Evolutionary conservation across 2,888 invertebrate species (phyloP).

Genomic region (Tanypteryx hageni): DNA sequence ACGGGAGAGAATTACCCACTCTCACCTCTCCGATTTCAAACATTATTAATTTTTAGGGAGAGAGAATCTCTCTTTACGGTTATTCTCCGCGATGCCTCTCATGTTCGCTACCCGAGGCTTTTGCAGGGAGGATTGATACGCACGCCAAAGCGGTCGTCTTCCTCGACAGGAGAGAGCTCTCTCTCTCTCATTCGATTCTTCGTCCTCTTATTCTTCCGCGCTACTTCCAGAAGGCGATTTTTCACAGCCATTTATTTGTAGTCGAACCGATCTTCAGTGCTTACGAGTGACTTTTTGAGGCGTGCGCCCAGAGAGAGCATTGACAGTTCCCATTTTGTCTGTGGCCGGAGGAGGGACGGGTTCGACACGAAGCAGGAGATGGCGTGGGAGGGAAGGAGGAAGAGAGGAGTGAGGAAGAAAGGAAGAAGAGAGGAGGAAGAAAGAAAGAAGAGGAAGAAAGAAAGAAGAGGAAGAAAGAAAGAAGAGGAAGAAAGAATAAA

Average conservation of each 20-base stretch:
- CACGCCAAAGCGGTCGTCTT: neutral
- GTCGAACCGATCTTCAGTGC: neutral
- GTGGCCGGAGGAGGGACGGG: neutral
- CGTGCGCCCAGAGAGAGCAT: conserved; percentile 5
- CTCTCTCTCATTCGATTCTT: neutral
- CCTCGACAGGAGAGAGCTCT: too few relatives aligned
- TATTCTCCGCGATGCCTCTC: neutral
- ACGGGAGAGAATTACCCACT: too few relatives aligned
- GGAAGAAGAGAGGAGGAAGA: too few relatives aligned
- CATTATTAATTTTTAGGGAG: neutral
- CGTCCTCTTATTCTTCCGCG: neutral
- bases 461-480: too few relatives aligned
- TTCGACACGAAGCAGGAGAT: neutral
- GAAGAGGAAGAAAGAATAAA: neutral
- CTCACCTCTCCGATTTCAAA: neutral
- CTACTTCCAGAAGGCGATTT: neutral
- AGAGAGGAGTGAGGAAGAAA: too few relatives aligned
- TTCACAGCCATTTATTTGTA: neutral
- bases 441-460: neutral
- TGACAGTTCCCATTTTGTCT: conserved; percentile 24
- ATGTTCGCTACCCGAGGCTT: conserved; percentile 7
- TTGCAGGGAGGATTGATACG: neutral
- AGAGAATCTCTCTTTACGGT: neutral
- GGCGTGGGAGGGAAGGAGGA: too few relatives aligned
- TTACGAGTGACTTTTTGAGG: neutral